These are phyloP conservation scores for Panopea generosa DNA, from an alignment of 2,888 invertebrate species.

Conservation along the genomic window DNA sequence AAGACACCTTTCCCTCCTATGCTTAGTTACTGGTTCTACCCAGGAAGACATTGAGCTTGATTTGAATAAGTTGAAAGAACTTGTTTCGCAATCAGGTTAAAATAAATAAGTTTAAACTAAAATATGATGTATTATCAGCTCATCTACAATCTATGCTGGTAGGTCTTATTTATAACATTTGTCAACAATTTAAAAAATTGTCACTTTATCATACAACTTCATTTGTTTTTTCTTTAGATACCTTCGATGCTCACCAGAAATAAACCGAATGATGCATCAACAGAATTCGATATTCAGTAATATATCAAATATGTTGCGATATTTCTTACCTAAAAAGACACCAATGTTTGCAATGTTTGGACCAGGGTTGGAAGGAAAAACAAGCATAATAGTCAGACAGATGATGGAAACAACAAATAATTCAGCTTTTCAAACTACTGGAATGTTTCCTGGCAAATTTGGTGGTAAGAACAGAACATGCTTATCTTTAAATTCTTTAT, in stretches of 20 bases:
- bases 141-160: no score
- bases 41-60: no score
- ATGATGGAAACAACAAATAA: conserved; percentile 68
- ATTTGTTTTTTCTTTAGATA: conserved; percentile 68
- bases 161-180: no score
- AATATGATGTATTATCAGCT: no score
- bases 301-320: conserved; percentile 73
- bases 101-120: no score
- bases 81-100: no score
- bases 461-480: conserved; percentile 71
- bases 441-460: conserved; percentile 80
- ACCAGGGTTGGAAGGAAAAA: conserved; percentile 77
- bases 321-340: conserved; percentile 76
- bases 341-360: conserved; percentile 81
- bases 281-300: conserved; percentile 72
- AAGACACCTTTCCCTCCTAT: no score
- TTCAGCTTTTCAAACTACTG: conserved; percentile 61
- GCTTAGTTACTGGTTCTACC: no score
- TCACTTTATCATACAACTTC: no score
- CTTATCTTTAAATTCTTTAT: not conserved
- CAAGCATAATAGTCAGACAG: conserved; percentile 72
- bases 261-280: conserved; percentile 67
- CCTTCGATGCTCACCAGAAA: conserved; percentile 76
- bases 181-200: no score
- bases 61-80: no score